Evolutionary conservation across 2,113 vertebrate species (phyloP).

Genomic region (Balaeniceps rex): DNA sequence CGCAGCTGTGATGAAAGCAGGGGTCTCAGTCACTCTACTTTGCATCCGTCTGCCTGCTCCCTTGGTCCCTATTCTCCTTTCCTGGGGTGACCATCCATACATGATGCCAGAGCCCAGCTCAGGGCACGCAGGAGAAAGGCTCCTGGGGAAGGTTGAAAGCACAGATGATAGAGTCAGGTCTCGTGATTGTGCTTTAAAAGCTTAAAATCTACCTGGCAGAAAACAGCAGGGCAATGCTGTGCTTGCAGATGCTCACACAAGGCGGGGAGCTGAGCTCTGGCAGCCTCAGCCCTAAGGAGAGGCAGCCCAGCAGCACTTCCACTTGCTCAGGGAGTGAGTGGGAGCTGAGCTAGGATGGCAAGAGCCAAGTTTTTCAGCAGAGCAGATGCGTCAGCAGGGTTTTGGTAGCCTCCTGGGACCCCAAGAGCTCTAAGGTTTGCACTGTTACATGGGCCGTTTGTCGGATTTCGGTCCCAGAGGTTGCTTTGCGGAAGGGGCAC

Average conservation of each 20-base stretch:
- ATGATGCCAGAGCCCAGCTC: not conserved
- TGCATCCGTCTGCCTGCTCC: not conserved
- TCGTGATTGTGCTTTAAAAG: not conserved
- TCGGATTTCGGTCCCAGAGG: not conserved
- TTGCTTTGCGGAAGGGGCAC: not conserved
- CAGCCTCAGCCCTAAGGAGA: not conserved
- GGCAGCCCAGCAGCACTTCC: not conserved
- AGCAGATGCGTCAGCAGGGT: not conserved
- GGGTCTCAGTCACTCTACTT: not conserved
- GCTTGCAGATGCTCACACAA: not conserved
- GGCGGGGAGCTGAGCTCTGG: not conserved
- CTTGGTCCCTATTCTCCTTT: not conserved
- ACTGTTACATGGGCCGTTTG: not conserved
- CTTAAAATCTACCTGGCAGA: not conserved
- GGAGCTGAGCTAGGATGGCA: not conserved
- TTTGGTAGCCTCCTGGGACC: not conserved
- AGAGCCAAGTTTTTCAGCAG: not conserved
- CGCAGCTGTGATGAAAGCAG: not conserved
- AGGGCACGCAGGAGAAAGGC: not conserved
- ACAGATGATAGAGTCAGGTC: not conserved
- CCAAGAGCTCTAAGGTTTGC: not conserved
- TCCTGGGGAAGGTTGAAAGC: not conserved
- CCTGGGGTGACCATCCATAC: not conserved
- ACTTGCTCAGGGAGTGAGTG: not conserved
- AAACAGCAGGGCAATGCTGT: not conserved